Evolutionary conservation across 2,888 invertebrate genomes (phyloP), one percentile per base, ranked within the genome.

Genomic region (Octonoba sinensis): DNA sequence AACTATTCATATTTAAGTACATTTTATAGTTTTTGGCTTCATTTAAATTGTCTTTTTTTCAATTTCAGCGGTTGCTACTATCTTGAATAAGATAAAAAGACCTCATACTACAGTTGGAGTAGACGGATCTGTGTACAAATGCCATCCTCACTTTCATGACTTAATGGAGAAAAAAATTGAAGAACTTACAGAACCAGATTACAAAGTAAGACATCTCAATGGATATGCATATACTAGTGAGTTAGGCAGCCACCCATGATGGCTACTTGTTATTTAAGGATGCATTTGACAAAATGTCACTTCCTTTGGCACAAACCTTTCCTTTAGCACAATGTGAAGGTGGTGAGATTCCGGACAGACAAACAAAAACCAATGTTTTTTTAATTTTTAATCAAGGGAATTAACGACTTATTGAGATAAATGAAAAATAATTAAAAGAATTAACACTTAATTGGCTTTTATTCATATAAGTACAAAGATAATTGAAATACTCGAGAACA

Each of bases 51-150:
- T 11, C 8, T 0, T 11, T 15, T 54, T 57, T 57, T 3, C 16
- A 67, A 60, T 83, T 84, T 24, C 85, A 89, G 90, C 90, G 66
- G 88, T 90, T 73, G 95, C 97, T 11, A 92, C 93, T 59, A 91
- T 99, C 64, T 91, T 99, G 85, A 95, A 97, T 89, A 95, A 95
- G 90, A 96, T 99, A 93, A 91, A 92, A 84, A 94, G 96, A 87
- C 93, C 94, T 20, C 92, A 92, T 86, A 95, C 96, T 76, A 96
- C 96, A 12, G 94, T 99, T 74, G 99, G 96, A 85, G 95, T 99
- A 86, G 99, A 99, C 89, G 98, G 98, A 84, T 96, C 97, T 83
- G 95, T 99, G 24, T 99, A 97, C 90, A 92, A 97, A 86, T 97
- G 94, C 91, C 98, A 99, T 89, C 98, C 98, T 8, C 94, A 95